Percentiles rank a stretch among this genome's conserved stretches.
These are phyloP conservation scores for Lagenorhynchus albirostris DNA, from an alignment of 2,113 vertebrate genomes.

Conservation along the genomic window DNA sequence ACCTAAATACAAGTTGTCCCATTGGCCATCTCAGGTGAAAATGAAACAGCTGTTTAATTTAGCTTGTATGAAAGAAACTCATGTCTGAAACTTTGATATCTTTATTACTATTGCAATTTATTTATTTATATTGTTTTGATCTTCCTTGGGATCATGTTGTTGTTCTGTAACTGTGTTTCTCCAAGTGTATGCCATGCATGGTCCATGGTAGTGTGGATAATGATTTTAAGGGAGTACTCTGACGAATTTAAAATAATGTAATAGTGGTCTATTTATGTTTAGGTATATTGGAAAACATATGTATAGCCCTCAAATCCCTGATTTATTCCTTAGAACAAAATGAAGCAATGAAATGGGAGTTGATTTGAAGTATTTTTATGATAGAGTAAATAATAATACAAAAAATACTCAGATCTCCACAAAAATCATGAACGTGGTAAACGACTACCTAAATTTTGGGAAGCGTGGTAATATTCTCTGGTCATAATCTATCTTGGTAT, in stretches of 20 bases:
- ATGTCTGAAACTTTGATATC: slow-evolving; percentile 67
- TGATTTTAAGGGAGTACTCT: background rate
- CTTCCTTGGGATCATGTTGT: slow-evolving; percentile 25
- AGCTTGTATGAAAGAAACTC: slow-evolving; percentile 66
- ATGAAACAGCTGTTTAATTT: slow-evolving; percentile 80
- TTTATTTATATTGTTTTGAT: slow-evolving; percentile 45
- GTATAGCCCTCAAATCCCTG: background rate
- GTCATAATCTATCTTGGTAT: background rate
- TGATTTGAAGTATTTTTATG: background rate
- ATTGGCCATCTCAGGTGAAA: slow-evolving; percentile 72
- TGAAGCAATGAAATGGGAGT: background rate
- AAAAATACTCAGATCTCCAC: background rate
- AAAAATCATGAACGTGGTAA: background rate
- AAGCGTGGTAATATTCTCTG: background rate
- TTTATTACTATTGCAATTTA: slow-evolving; percentile 55
- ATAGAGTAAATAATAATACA: slow-evolving; percentile 11
- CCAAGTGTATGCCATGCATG: background rate
- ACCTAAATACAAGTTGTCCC: slow-evolving; percentile 65
- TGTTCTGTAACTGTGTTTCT: background rate
- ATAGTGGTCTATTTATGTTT: background rate
- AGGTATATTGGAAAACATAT: background rate
- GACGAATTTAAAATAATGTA: background rate
- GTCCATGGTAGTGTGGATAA: background rate
- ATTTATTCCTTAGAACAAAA: background rate
- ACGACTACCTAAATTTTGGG: background rate